Evolutionary conservation across 1,140 invertebrate genomes (phyloP).

Genomic region (Charaxes varanes): DNA sequence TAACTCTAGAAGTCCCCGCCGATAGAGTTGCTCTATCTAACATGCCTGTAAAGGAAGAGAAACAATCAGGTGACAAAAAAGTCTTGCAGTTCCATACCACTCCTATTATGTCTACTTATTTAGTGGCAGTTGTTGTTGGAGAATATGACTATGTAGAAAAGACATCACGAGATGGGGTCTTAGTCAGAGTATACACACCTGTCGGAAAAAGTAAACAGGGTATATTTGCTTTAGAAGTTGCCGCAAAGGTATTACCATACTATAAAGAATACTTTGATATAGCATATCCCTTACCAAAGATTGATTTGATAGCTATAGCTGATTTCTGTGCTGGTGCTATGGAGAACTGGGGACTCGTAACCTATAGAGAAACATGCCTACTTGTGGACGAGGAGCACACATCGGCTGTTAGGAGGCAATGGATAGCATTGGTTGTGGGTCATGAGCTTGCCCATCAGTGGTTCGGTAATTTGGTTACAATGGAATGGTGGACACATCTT

Average conservation of each 20-base stretch:
- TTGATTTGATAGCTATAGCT: constrained; percentile 95
- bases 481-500: constrained; percentile 91
- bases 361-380: constrained; percentile 85
- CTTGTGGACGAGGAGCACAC: constrained; percentile 90
- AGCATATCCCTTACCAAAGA: constrained; percentile 95
- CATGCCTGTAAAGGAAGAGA: constrained; percentile 86
- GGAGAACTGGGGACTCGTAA: constrained; percentile 95
- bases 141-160: constrained; percentile 96
- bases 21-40: constrained; percentile 92
- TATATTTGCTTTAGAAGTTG: constrained; percentile 91
- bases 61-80: constrained; percentile 69
- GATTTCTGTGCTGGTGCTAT: constrained; percentile 95
- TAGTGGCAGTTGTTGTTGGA: constrained; percentile 94
- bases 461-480: constrained; percentile 93
- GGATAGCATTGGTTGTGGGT: constrained; percentile 89
- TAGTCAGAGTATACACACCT: constrained; percentile 94
- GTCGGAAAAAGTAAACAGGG: constrained; percentile 95
- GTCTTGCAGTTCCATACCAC: constrained; percentile 88
- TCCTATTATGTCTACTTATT: constrained; percentile 97
- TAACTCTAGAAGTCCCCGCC: constrained; percentile 86
- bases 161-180: constrained; percentile 85
- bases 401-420: constrained; percentile 87
- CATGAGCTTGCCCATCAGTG: constrained; percentile 94
- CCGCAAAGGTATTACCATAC: constrained; percentile 90
- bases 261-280: constrained; percentile 97